Conservation (phyloP, 2,113 vertebrate species). For the Ciconia boyciana region DNA sequence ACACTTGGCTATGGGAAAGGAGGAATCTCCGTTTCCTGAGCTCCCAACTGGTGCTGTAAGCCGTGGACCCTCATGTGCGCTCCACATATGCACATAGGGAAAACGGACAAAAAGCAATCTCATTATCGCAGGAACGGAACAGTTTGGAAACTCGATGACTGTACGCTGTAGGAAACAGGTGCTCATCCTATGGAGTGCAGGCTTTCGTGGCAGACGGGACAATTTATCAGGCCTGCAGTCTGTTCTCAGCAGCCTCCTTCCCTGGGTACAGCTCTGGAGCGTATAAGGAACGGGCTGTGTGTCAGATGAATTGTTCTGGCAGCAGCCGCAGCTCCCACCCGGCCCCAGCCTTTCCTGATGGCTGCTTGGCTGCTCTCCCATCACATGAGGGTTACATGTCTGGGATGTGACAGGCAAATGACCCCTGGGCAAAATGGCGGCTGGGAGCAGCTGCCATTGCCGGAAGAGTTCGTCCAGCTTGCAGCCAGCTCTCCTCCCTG, state of each 20-base stretch:
- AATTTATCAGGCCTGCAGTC: background rate
- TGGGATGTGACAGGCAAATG: slow-evolving; percentile 20
- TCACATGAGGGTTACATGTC: background rate
- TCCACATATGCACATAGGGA: background rate
- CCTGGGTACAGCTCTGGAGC: background rate
- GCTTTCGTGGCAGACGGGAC: background rate
- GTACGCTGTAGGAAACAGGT: background rate
- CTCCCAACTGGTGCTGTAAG: background rate
- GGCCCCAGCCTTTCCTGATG: slow-evolving; percentile 10
- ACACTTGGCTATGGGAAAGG: background rate
- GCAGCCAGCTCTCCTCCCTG: background rate
- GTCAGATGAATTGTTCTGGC: slow-evolving; percentile 14
- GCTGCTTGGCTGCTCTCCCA: slow-evolving; percentile 43
- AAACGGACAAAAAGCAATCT: background rate
- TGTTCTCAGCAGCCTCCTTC: background rate
- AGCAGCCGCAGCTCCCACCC: background rate
- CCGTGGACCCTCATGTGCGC: background rate
- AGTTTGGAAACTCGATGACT: background rate
- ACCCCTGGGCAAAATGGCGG: background rate
- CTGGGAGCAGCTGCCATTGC: slow-evolving; percentile 47
- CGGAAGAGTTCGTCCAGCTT: accelerated
- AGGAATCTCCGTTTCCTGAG: background rate
- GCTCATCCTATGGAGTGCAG: background rate
- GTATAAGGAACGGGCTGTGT: background rate
- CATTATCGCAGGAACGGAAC: background rate